Conservation (phyloP, 2,797 vertebrate genomes). For the Sebastes elongatus region DNA sequence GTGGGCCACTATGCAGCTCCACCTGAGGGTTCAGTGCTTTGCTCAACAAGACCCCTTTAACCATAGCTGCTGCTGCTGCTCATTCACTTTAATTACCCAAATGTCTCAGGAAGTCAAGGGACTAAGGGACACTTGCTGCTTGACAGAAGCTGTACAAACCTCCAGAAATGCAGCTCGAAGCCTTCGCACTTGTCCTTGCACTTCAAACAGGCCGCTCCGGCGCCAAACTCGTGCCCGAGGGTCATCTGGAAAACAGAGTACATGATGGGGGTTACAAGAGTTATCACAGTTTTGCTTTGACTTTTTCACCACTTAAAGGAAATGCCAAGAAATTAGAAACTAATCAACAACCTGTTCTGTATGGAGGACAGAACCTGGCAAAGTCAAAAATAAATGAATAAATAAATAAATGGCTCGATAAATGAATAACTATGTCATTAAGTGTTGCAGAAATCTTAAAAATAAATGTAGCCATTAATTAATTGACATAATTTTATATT, state of each 20-base stretch:
- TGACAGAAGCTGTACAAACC: constrained; percentile 80
- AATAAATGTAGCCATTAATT: background rate
- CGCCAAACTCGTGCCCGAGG: constrained; percentile 95
- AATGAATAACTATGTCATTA: background rate
- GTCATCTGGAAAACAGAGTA: constrained; percentile 86
- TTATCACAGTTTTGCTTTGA: background rate
- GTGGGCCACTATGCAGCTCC: background rate
- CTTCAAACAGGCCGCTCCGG: constrained; percentile 93
- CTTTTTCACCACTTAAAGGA: accelerated
- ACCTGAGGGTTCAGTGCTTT: background rate
- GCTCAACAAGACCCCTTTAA: background rate
- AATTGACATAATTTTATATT: too few relatives aligned
- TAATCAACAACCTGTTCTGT: too few relatives aligned
- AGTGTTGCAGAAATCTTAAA: accelerated
- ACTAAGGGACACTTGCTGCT: background rate
- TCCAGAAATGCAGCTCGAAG: constrained; percentile 99
- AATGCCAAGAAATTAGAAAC: background rate
- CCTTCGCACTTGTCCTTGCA: constrained; percentile 98
- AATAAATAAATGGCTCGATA: background rate
- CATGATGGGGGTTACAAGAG: background rate
- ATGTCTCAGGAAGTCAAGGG: too few relatives aligned
- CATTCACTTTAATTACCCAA: background rate
- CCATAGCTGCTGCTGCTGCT: background rate
- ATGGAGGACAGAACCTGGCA: too few relatives aligned
- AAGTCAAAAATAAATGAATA: background rate